Evolutionary conservation across 2,888 invertebrate genomes (phyloP).

Genomic region (Chloroclystis v-ata): DNA sequence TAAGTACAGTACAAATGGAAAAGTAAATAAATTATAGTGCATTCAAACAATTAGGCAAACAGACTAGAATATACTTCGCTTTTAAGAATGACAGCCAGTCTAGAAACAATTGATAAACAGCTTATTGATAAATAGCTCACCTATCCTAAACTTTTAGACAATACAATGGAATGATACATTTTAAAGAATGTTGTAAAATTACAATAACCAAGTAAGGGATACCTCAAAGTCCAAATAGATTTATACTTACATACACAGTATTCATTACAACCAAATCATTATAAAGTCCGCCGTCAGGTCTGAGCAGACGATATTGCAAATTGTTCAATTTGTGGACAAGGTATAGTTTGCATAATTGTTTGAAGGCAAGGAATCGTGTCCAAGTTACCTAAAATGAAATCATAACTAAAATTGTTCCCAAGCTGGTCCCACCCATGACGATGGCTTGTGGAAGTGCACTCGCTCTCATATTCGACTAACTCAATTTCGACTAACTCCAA

Average conservation of each 20-base stretch:
- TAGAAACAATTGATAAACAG: conserved; percentile 31
- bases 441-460: conserved; percentile 68
- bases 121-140: conserved; percentile 62
- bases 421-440: conserved; percentile 79
- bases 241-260: conserved; percentile 26
- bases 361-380: conserved; percentile 52
- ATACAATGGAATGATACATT: conserved; percentile 77
- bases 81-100: conserved; percentile 30
- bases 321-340: conserved; percentile 37
- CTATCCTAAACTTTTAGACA: conserved; percentile 74
- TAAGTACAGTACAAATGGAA: conserved; percentile 58
- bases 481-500: conserved; percentile 27
- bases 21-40: conserved; percentile 53
- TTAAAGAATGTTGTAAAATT: conserved; percentile 69
- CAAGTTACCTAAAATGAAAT: conserved; percentile 66
- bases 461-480: conserved; percentile 35
- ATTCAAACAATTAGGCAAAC: conserved; percentile 64
- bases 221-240: conserved; percentile 30
- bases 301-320: conserved; percentile 22
- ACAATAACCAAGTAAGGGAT: conserved; percentile 42
- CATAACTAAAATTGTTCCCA: conserved; percentile 76
- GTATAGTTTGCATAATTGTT: conserved; percentile 59
- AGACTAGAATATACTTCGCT: conserved; percentile 33
- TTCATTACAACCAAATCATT: conserved; percentile 25
- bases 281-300: conserved; percentile 29